phyloP scores from a whole-genome alignment of 2,888 invertebrate genomes.

The Drosophila mercatorum region DNA sequence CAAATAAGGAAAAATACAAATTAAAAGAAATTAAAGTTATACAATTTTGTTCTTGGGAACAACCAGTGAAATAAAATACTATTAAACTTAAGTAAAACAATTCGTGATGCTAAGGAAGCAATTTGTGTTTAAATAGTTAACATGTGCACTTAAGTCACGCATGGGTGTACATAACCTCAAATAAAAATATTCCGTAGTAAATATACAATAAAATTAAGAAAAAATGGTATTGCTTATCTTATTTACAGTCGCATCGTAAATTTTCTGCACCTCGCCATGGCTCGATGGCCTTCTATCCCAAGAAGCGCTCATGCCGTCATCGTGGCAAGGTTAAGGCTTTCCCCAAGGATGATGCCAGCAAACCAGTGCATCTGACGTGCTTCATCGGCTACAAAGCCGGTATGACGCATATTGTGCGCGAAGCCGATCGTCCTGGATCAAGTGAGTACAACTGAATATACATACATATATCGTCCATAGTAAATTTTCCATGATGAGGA shows the following conservation, averaged over 20 bases:
- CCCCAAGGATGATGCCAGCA: constrained; percentile 98
- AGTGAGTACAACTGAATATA: constrained; percentile 88
- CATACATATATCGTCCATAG: background rate
- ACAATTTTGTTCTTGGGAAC: background rate
- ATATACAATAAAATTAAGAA: background rate
- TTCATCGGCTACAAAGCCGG: constrained; percentile 99
- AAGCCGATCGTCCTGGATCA: constrained; percentile 99
- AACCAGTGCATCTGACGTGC: constrained; percentile 98
- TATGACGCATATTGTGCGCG: constrained; percentile 99
- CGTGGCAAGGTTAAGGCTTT: constrained; percentile 99
- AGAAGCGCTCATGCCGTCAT: constrained; percentile 97
- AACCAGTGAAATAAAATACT: background rate
- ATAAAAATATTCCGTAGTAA: background rate
- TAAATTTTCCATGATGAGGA: constrained; percentile 78
- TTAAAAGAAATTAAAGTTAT: background rate
- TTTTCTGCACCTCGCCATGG: constrained; percentile 99
- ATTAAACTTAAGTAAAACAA: background rate
- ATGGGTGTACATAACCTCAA: constrained; percentile 42
- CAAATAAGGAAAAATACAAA: background rate
- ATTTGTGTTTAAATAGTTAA: background rate
- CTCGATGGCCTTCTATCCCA: constrained; percentile 99
- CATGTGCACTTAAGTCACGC: background rate
- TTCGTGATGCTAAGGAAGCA: background rate
- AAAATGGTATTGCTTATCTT: background rate
- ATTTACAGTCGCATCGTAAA: constrained; percentile 97